Conservation (phyloP, 2,888 invertebrate species). For the Cyclophora albipunctata region DNA sequence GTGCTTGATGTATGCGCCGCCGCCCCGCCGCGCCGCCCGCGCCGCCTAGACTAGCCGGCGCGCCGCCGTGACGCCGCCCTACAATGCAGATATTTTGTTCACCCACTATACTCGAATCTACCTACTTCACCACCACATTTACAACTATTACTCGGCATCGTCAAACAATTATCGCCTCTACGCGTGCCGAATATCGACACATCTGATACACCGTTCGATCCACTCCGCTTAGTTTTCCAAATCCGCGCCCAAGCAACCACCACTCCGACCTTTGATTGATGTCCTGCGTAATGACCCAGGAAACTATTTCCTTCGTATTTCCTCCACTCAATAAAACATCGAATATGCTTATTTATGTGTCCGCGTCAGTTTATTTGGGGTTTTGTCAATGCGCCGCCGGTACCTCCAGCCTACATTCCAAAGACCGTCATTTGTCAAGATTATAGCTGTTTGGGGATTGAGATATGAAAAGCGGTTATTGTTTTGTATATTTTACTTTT, state of each 20-base stretch:
- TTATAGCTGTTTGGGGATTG: conserved; percentile 66
- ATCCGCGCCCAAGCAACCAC: conserved; percentile 33
- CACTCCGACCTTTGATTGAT: conserved; percentile 64
- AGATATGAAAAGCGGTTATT: conserved; percentile 70
- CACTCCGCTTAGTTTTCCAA: conserved; percentile 31
- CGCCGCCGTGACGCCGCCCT: conserved; percentile 49
- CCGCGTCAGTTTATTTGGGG: conserved; percentile 66
- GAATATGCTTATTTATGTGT: conserved; percentile 71
- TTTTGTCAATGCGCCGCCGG: conserved; percentile 62
- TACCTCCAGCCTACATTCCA: conserved; percentile 56
- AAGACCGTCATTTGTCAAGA: conserved; percentile 73
- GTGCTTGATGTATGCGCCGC: conserved; percentile 73
- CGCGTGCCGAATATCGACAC: conserved; percentile 22
- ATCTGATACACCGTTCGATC: conserved; percentile 31
- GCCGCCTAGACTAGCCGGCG: conserved; percentile 65
- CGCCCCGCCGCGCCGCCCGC: conserved; percentile 56
- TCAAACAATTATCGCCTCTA: conserved; percentile 4
- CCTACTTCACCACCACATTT: conserved; percentile 11
- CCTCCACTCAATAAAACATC: conserved; percentile 73
- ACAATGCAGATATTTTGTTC: conserved; percentile 72
- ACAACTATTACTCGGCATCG: neutral
- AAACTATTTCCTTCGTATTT: conserved; percentile 73
- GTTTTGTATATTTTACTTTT: conserved; percentile 64
- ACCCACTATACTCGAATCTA: conserved; percentile 15
- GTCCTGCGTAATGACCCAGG: conserved; percentile 66